Conservation (phyloP, 2,888 invertebrate species). For the Brachycybe producta region DNA sequence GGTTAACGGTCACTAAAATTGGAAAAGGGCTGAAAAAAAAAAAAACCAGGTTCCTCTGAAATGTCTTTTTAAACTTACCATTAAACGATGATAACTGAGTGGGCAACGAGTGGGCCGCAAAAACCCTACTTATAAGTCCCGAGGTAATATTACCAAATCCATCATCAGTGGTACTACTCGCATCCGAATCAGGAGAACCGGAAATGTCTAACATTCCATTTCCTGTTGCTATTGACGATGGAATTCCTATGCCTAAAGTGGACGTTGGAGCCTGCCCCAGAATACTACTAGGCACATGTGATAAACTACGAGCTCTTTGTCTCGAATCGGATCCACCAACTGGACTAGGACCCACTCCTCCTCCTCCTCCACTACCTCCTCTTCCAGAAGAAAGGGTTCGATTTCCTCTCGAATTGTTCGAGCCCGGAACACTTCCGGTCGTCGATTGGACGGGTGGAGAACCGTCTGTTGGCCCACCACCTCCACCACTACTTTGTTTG, state of each 20-base stretch:
- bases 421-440: conserved; percentile 15
- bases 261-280: conserved; percentile 45
- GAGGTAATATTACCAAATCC: conserved; percentile 3
- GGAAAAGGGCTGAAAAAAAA: too few species aligned
- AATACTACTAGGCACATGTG: conserved; percentile 73
- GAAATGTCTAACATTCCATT: conserved; percentile 13
- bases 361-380: not conserved
- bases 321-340: conserved; percentile 34
- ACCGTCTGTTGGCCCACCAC: conserved; percentile 16
- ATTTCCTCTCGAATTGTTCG: not conserved
- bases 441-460: too few species aligned
- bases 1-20: too few species aligned
- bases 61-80: conserved; percentile 58
- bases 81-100: conserved; percentile 86
- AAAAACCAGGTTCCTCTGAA: too few species aligned
- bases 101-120: conserved; percentile 76
- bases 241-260: conserved; percentile 23
- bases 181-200: conserved; percentile 17
- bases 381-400: not conserved
- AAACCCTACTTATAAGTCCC: conserved; percentile 48
- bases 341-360: conserved; percentile 1
- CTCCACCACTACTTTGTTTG: conserved; percentile 13
- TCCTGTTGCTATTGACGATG: conserved; percentile 1
- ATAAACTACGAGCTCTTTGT: conserved; percentile 67
- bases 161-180: conserved; percentile 16